phyloP scores from a whole-genome alignment of 1,140 invertebrate genomes.

The Polypedilum pembai region DNA sequence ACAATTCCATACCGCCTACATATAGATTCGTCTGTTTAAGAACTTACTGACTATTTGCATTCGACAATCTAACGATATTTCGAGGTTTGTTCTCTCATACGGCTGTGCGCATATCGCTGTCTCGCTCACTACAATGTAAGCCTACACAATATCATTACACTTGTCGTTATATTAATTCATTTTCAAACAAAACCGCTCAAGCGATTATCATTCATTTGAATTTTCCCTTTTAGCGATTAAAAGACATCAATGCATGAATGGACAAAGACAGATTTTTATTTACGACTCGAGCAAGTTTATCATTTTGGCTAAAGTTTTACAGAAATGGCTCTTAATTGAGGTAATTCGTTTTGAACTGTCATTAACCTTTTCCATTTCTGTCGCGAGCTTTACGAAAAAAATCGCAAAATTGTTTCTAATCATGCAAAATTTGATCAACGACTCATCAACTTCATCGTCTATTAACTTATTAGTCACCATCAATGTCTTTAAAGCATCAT shows the following conservation, averaged over 20 bases:
- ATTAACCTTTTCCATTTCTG: not conserved
- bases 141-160: no score
- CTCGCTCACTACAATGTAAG: no score
- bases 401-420: constrained; percentile 6
- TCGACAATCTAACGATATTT: no score
- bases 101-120: no score
- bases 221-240: not conserved
- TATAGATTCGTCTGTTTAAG: not conserved
- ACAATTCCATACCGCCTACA: not conserved
- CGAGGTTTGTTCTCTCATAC: no score
- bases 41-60: no score
- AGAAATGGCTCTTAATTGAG: not conserved
- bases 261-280: constrained; percentile 1
- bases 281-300: not conserved
- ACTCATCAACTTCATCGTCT: not conserved
- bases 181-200: no score
- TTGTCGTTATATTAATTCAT: no score
- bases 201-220: no score
- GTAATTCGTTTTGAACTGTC: not conserved
- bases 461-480: not conserved
- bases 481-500: not conserved
- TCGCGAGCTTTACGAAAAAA: not conserved
- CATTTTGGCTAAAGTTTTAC: not conserved
- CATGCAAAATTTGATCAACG: not conserved
- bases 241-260: constrained; percentile 22